These are phyloP conservation scores for Danio jaintianensis DNA, from an alignment of 2,797 vertebrate genomes.

Conservation along the genomic window DNA sequence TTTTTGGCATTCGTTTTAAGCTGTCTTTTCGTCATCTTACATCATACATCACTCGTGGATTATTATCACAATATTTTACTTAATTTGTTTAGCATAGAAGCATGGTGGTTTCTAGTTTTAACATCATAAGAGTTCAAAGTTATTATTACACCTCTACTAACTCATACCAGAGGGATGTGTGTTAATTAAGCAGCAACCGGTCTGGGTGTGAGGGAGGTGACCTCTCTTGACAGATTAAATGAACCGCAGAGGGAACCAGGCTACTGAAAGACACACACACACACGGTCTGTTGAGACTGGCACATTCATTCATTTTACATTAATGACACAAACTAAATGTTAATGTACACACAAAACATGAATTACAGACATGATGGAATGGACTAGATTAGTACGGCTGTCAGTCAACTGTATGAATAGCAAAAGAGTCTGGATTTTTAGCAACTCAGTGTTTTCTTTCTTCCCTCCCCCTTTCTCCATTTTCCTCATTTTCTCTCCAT, in stretches of 20 bases:
- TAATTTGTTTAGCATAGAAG: background rate
- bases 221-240: constrained; percentile 37
- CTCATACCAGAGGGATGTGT: constrained; percentile 16
- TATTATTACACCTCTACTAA: constrained; percentile 6
- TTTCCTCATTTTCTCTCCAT: constrained; percentile 59
- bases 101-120: background rate
- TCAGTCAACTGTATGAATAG: constrained; percentile 11
- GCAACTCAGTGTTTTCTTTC: constrained; percentile 27
- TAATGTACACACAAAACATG: background rate
- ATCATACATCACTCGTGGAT: background rate
- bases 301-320: background rate
- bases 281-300: background rate
- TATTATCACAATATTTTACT: background rate
- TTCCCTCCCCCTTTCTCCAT: constrained; percentile 49
- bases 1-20: background rate
- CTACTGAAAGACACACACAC: constrained; percentile 2
- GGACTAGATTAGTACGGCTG: background rate
- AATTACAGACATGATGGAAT: background rate
- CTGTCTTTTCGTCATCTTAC: background rate
- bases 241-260: constrained; percentile 7
- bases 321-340: background rate
- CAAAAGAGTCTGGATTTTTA: constrained; percentile 2
- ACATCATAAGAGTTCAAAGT: background rate
- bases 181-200: constrained; percentile 32
- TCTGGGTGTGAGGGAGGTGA: constrained; percentile 20